phyloP scores from a whole-genome alignment of 2,113 vertebrate species.

The Petrocephalus microphthalmus region DNA sequence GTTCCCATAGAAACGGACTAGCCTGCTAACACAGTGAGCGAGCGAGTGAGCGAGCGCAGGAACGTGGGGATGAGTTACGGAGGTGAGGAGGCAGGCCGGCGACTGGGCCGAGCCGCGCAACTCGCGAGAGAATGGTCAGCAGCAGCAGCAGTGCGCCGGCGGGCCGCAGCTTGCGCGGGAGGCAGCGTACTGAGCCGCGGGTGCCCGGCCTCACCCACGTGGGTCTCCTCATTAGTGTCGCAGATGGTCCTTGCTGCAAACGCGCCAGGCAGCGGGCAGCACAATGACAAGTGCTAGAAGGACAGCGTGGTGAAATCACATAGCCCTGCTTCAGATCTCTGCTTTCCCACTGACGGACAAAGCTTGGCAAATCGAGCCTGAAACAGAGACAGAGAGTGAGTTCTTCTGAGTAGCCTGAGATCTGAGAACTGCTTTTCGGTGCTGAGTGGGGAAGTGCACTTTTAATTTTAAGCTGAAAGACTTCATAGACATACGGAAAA shows the following conservation, averaged over 20 bases:
- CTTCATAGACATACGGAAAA: not conserved
- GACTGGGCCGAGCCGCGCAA: not conserved
- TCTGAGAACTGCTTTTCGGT: not conserved
- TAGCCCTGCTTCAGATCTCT: not conserved
- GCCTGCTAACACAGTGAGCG: not conserved
- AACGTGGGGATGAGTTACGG: not conserved
- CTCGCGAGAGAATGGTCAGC: not conserved
- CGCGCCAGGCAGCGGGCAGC: not conserved
- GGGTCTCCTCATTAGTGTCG: not conserved
- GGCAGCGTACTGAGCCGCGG: not conserved
- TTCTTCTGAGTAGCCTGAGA: too few species aligned
- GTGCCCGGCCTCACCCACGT: not conserved
- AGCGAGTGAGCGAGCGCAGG: not conserved
- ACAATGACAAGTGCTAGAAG: not conserved
- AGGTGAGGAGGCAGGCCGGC: not conserved
- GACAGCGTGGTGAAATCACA: not conserved
- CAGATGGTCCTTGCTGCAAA: not conserved
- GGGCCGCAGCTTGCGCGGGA: too few species aligned
- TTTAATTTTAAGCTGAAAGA: not conserved
- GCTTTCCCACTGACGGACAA: not conserved
- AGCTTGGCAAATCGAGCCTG: not conserved
- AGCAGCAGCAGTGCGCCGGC: too few species aligned
- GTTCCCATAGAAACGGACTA: not conserved
- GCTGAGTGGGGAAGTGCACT: not conserved
- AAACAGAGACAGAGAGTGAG: not conserved